phyloP scores from a whole-genome alignment of 2,113 vertebrate genomes.

The Brienomyrus longianalis region DNA sequence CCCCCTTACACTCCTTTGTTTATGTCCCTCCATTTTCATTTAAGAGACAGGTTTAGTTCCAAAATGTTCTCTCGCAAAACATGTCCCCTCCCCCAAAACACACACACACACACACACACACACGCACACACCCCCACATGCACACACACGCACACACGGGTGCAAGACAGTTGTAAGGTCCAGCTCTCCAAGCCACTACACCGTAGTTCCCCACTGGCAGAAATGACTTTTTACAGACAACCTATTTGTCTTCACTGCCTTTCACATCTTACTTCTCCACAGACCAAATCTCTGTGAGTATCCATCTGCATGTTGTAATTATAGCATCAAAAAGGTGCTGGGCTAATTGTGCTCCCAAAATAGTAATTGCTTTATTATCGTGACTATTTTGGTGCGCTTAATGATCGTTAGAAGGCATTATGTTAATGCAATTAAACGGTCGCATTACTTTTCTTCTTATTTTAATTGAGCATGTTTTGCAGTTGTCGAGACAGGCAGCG shows the following conservation, averaged over 20 bases:
- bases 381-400: slow-evolving; percentile 53
- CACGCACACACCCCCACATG: not conserved
- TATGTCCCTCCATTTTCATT: slow-evolving; percentile 39
- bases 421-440: slow-evolving; percentile 60
- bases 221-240: slow-evolving; percentile 19
- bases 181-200: not conserved
- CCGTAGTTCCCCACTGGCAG: not conserved
- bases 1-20: slow-evolving; percentile 5
- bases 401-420: slow-evolving; percentile 64
- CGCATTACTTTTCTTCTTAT: slow-evolving; percentile 49
- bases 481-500: slow-evolving; percentile 38
- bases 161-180: not conserved
- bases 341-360: slow-evolving; percentile 62
- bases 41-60: not conserved
- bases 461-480: slow-evolving; percentile 49
- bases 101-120: not conserved
- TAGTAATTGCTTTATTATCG: slow-evolving; percentile 62
- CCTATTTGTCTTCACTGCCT: not conserved
- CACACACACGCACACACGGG: not conserved
- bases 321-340: slow-evolving; percentile 49
- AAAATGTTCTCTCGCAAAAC: not conserved
- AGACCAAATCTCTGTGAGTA: slow-evolving; percentile 31
- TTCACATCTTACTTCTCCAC: slow-evolving; percentile 21
- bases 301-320: slow-evolving; percentile 48
- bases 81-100: not conserved